These are phyloP conservation scores for Ceratina japonica DNA, from an alignment of 1,140 invertebrate species.

Conservation along the genomic window DNA sequence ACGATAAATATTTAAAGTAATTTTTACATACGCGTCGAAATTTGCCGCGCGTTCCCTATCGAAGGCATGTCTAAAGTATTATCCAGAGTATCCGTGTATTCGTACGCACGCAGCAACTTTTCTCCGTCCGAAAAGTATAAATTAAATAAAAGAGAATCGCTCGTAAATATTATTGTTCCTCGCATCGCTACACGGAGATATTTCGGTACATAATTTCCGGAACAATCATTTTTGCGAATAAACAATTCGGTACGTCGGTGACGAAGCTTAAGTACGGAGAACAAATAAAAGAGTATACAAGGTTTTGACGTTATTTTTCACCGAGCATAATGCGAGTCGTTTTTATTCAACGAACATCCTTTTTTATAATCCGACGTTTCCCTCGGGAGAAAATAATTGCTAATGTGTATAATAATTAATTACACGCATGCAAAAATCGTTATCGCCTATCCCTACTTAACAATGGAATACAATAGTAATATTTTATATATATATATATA, in stretches of 20 bases:
- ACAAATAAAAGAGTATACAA: conserved; percentile 9
- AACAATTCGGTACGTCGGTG: no score
- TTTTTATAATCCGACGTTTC: not conserved
- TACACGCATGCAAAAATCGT: conserved; percentile 15
- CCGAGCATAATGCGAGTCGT: not conserved
- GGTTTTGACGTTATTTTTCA: not conserved
- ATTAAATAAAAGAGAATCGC: not conserved
- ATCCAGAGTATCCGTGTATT: conserved; percentile 23
- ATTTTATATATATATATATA: conserved; percentile 27
- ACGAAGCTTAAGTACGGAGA: conserved; percentile 6
- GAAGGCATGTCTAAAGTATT: not conserved
- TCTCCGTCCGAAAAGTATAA: not conserved
- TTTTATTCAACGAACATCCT: not conserved
- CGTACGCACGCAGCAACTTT: not conserved
- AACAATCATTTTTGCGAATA: not conserved
- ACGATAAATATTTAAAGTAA: conserved; percentile 14
- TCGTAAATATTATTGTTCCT: not conserved
- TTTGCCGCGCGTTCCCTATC: not conserved
- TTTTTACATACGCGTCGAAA: not conserved
- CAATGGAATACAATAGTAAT: conserved; percentile 29
- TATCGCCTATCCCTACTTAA: conserved; percentile 46
- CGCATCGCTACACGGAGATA: not conserved
- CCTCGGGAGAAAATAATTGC: not conserved
- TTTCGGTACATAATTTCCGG: no score
- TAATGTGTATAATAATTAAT: conserved; percentile 4